Evolutionary conservation across 2,888 invertebrate genomes (phyloP), one percentile per base, ranked within the genome.

Genomic region (Portevinia maculata): DNA sequence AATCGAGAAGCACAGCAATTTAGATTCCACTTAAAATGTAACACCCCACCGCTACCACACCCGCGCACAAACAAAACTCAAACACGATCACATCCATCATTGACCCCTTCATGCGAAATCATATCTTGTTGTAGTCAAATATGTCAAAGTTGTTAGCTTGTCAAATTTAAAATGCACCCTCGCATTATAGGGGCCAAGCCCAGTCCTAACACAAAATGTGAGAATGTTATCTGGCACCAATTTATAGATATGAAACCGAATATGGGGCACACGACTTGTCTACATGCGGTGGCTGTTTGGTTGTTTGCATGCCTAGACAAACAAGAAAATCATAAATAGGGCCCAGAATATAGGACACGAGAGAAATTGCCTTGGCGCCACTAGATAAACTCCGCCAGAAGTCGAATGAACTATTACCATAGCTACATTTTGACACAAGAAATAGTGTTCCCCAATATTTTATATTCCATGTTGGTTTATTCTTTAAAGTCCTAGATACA

Each of bases 161-260:
- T 32, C 21, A 39, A 67, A 73, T 79, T 74, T 74, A 59, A 73
- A 67, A 74, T 62, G 11, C 34, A 46, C 60, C 34, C 65, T 48
- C 73, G 15, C 44, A 6, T 9, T 19, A 11, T 17, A 21, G 15
- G 17, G 1, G 50, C 19, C 6, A 15, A 44, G 48, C 62, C 62
- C 37, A 48, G 50, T 32, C 11, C 24, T 4, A 30, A 50, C 30
- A 24, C 21, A 39, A 6, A 32, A 62, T 48, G 53, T 53, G 44
- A 74, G 32, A 74, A 74, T 69, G 55, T 69, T 74, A 74, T 79
- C 69, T 74, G 79, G 67, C 79, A 74, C 74, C 79, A 62, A 79
- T 79, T 79, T 69, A 55, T 50, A 17, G 62, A 79, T 79, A 69
- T 69, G 74, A 74, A 79, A 79, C 74, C 67, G 55, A 74, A 79